These are phyloP conservation scores for Bombus fervidus DNA, from an alignment of 1,140 invertebrate genomes.

Conservation along the genomic window DNA sequence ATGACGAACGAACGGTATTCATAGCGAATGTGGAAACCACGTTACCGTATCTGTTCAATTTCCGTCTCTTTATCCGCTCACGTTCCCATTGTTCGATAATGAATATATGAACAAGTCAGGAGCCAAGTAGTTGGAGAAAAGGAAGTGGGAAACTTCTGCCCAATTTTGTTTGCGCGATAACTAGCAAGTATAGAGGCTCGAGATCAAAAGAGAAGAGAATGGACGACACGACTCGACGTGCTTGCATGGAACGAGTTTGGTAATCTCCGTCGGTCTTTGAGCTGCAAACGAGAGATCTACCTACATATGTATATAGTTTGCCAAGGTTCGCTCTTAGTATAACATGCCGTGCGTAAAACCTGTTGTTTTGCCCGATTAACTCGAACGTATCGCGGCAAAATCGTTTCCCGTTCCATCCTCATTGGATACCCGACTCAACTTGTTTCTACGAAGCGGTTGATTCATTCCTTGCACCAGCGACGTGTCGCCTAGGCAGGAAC, in stretches of 20 bases:
- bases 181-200: background rate
- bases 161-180: background rate
- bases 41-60: background rate
- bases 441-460: background rate
- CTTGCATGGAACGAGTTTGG: background rate
- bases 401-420: conserved; percentile 34
- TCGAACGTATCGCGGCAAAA: conserved; percentile 49
- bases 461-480: background rate
- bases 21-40: background rate
- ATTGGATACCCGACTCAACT: background rate
- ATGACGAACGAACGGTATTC: background rate
- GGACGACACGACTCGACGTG: background rate
- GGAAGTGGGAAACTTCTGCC: no score
- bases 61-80: background rate
- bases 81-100: background rate
- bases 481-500: background rate
- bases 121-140: no score
- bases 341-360: background rate
- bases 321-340: background rate
- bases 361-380: conserved; percentile 57
- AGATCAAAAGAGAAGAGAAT: background rate
- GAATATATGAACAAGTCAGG: background rate
- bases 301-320: background rate
- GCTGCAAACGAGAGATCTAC: background rate
- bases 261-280: background rate